Percentiles rank a stretch among this genome's conserved stretches.
Conservation (phyloP, 1,140 invertebrate genomes). For the Ceratitis capitata region DNA sequence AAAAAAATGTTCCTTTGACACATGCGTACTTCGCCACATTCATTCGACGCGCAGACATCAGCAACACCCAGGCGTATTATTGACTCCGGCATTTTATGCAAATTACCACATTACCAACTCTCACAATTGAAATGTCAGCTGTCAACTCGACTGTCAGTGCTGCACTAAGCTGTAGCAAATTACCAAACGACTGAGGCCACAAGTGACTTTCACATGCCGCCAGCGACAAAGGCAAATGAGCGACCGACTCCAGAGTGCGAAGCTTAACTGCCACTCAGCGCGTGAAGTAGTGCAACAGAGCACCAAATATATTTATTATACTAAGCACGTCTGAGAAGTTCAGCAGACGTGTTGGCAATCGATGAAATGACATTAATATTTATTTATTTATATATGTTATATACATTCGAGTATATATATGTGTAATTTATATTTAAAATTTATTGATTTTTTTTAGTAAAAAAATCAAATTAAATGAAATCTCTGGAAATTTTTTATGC, state of each 20-base stretch:
- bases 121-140: not conserved
- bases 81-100: not conserved
- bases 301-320: not conserved
- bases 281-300: not conserved
- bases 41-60: too few species aligned
- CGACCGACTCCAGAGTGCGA: not conserved
- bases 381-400: too few species aligned
- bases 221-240: not conserved
- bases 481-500: too few species aligned
- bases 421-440: too few species aligned
- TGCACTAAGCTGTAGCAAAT: not conserved
- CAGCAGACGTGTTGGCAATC: not conserved
- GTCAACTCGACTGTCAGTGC: not conserved
- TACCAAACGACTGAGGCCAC: not conserved
- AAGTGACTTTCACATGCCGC: not conserved
- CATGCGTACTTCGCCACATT: too few species aligned
- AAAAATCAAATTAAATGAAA: too few species aligned
- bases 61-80: not conserved
- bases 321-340: not conserved
- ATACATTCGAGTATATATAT: too few species aligned
- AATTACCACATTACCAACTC: not conserved
- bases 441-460: too few species aligned
- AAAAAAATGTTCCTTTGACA: too few species aligned
- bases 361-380: not conserved
- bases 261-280: not conserved